These are phyloP conservation scores for Phoebastria nigripes DNA, from an alignment of 2,797 vertebrate genomes.

Conservation along the genomic window DNA sequence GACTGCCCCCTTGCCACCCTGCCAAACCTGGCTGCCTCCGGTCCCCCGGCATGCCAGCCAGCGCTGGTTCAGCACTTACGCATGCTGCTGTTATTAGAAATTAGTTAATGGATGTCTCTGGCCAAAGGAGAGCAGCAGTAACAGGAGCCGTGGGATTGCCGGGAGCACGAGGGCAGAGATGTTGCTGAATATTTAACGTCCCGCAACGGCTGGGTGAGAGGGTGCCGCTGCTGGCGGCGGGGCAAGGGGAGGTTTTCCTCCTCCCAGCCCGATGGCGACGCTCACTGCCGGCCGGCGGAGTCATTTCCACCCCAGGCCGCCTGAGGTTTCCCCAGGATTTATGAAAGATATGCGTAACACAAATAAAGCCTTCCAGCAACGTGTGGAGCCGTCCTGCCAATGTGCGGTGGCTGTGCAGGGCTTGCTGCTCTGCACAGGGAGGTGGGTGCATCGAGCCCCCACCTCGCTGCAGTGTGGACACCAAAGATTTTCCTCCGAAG, in stretches of 20 bases:
- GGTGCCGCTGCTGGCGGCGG: neutral
- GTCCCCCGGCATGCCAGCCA: neutral
- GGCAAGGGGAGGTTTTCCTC: neutral
- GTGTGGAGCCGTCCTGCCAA: neutral
- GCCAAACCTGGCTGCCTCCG: constrained; percentile 31
- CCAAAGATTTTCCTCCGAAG: neutral
- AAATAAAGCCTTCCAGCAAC: constrained; percentile 36
- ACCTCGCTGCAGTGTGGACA: fast-evolving
- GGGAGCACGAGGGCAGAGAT: neutral
- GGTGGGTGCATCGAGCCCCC: neutral
- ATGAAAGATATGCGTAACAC: constrained; percentile 30
- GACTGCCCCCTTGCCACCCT: neutral
- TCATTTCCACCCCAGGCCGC: neutral
- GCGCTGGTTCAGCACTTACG: constrained; percentile 54
- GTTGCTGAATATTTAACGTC: constrained; percentile 33
- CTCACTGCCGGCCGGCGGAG: neutral
- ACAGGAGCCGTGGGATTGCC: constrained; percentile 8
- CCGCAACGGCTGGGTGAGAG: neutral
- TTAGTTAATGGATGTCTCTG: constrained; percentile 37
- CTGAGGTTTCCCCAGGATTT: neutral
- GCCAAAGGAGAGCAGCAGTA: neutral
- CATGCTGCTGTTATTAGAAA: constrained; percentile 61
- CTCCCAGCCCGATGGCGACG: neutral
- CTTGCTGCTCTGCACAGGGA: neutral
- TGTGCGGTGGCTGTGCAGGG: neutral